These are phyloP conservation scores for Pristionchus entomophagus DNA, from an alignment of 2,888 invertebrate genomes.

Conservation along the genomic window DNA sequence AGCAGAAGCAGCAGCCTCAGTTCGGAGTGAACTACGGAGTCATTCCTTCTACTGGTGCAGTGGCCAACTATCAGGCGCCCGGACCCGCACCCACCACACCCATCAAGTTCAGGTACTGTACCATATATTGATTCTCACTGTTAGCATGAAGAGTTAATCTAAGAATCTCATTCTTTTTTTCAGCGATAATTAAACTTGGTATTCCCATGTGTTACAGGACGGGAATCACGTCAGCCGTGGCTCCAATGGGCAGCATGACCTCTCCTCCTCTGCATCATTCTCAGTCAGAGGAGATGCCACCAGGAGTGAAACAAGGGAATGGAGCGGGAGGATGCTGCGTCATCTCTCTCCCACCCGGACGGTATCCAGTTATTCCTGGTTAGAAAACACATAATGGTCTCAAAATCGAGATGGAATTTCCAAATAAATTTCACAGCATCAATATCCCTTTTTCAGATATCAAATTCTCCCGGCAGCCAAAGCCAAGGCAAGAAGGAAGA, in stretches of 20 bases:
- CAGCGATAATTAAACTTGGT: too few species aligned
- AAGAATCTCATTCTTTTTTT: too few species aligned
- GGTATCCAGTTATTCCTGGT: slow-evolving; percentile 45
- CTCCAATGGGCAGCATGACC: background rate
- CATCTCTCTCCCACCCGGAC: slow-evolving; percentile 47
- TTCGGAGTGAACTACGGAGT: background rate
- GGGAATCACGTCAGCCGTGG: background rate
- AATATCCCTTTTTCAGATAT: background rate
- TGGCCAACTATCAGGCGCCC: slow-evolving; percentile 31
- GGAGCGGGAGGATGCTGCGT: slow-evolving; percentile 26
- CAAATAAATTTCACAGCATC: background rate
- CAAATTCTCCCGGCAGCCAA: slow-evolving; percentile 36
- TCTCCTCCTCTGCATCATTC: background rate
- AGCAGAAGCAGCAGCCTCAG: background rate
- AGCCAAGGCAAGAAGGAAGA: slow-evolving; percentile 19
- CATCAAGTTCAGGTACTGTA: slow-evolving; percentile 16
- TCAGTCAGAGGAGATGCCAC: background rate
- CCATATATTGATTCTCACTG: background rate
- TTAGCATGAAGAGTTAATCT: background rate
- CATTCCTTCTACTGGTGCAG: background rate
- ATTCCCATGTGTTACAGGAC: background rate
- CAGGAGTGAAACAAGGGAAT: slow-evolving; percentile 36
- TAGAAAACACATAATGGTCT: background rate
- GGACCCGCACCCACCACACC: slow-evolving; percentile 39
- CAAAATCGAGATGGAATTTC: background rate